Evolutionary conservation across 2,888 invertebrate species (phyloP), one percentile per base, ranked within the genome.

Genomic region (Cryptus armator): DNA sequence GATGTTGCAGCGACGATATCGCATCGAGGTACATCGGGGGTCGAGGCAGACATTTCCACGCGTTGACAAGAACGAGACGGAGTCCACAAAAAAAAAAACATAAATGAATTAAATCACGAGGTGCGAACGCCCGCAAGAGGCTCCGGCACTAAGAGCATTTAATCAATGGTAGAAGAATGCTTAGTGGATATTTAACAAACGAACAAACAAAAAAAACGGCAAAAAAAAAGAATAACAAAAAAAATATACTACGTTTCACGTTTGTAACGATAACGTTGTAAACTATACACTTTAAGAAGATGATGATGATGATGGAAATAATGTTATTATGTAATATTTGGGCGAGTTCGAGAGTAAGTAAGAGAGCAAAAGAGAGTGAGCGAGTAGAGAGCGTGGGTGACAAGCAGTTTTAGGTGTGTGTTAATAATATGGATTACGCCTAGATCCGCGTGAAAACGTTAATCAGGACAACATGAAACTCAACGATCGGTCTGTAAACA

Each of bases 81-180:
- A 56, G 70, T 78, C 70, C 64, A 78, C 70, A 77, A 68, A 84
- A 64, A 78, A 77, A 24, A 24, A 83, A 64, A 83, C 74, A 84
- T 62, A 83, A 77, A 84, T 83, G 72, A 84, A 85, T 80, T 71
- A 75, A 79, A 85, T 84, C 75, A 80, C 76, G 82, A 66, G 78
- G 84, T 84, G 84, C 81, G 74, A 81, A 83, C 81, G 86, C 71
- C 85, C 56, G 71, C 66, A 87, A 87, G 84, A 84, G 89, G 88
- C 89, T 90, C 90, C 89, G 89, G 88, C 91, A 91, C 91, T 91
- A 91, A 90, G 92, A 92, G 92, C 92, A 92, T 92, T 92, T 92
- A 92, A 92, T 92, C 92, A 92, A 92, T 90, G 90, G 89, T 92
- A 91, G 91, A 89, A 86, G 86, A 90, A 90, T 90, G 91, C 90